Percentiles rank a stretch among this genome's conserved stretches.
phyloP scores from a whole-genome alignment of 1,140 invertebrate species.

The Bombus balteatus region DNA sequence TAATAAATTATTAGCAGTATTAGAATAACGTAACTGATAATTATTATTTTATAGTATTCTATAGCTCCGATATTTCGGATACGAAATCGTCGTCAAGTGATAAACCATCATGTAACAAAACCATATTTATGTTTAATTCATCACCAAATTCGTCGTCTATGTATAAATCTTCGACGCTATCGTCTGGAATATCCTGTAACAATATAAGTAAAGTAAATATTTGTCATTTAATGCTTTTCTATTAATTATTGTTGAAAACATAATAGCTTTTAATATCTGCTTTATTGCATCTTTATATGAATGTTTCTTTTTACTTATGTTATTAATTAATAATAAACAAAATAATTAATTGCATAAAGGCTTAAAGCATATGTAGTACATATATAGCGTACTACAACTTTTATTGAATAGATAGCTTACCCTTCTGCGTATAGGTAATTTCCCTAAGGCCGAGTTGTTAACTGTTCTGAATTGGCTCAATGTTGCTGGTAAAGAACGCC shows the following conservation, averaged over 20 bases:
- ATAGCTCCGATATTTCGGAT: conserved; percentile 60
- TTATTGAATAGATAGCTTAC: conserved; percentile 52
- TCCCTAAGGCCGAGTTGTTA: conserved; percentile 53
- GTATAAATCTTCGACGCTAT: conserved; percentile 72
- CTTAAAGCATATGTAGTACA: neutral
- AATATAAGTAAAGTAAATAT: neutral
- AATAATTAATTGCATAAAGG: neutral
- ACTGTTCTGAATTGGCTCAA: conserved; percentile 55
- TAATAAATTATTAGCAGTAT: conserved; percentile 55
- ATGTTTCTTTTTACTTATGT: neutral
- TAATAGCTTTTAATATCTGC: too few relatives aligned
- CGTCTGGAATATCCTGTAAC: conserved; percentile 64
- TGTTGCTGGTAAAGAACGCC: conserved; percentile 70
- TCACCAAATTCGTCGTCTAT: conserved; percentile 76
- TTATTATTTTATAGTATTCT: conserved; percentile 22
- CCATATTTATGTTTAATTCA: conserved; percentile 72
- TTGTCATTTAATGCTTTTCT: neutral
- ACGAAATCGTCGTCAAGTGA: conserved; percentile 62
- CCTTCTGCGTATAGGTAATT: conserved; percentile 61
- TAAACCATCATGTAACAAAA: conserved; percentile 66
- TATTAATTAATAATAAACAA: neutral
- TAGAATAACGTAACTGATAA: conserved; percentile 13
- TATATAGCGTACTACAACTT: too few relatives aligned
- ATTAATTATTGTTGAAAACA: neutral
- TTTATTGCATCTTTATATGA: too few relatives aligned